Evolutionary conservation across 2,113 vertebrate genomes (phyloP).

Genomic region (Anas platyrhynchos): DNA sequence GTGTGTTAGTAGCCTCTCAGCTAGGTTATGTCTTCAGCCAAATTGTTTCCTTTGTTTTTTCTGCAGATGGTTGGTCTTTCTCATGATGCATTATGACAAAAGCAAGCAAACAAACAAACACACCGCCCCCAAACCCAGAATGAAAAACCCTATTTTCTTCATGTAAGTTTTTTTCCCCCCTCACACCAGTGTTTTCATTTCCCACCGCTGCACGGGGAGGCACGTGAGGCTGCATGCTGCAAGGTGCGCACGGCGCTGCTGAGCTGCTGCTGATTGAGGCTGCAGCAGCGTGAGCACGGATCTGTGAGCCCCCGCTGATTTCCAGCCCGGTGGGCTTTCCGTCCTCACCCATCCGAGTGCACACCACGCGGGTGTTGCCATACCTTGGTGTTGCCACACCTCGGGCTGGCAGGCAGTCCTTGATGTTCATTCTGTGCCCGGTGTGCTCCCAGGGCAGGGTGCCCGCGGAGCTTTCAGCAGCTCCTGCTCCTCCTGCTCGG

Average conservation of each 20-base stretch:
- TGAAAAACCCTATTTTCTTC: not conserved
- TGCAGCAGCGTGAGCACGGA: not conserved
- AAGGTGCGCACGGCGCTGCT: not conserved
- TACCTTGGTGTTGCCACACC: not conserved
- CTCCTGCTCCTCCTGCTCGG: not conserved
- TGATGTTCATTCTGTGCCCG: not conserved
- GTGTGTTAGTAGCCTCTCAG: not conserved
- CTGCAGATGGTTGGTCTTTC: not conserved
- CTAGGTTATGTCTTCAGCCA: not conserved
- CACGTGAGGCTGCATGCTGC: not conserved
- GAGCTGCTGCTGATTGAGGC: not conserved
- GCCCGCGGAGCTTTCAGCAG: not conserved
- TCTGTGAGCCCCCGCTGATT: not conserved
- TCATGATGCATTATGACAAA: not conserved
- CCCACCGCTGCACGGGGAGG: accelerated
- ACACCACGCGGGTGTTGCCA: accelerated
- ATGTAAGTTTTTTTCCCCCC: not conserved
- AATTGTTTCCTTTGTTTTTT: not conserved
- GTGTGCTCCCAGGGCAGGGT: accelerated
- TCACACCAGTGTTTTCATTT: accelerated
- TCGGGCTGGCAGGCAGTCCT: not conserved
- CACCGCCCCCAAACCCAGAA: not conserved
- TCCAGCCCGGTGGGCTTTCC: not conserved
- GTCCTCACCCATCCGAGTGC: too few relatives aligned
- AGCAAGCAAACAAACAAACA: not conserved